phyloP scores from a whole-genome alignment of 37 sponge, comb jelly and placozoan species.

The Bolinopsis microptera region DNA sequence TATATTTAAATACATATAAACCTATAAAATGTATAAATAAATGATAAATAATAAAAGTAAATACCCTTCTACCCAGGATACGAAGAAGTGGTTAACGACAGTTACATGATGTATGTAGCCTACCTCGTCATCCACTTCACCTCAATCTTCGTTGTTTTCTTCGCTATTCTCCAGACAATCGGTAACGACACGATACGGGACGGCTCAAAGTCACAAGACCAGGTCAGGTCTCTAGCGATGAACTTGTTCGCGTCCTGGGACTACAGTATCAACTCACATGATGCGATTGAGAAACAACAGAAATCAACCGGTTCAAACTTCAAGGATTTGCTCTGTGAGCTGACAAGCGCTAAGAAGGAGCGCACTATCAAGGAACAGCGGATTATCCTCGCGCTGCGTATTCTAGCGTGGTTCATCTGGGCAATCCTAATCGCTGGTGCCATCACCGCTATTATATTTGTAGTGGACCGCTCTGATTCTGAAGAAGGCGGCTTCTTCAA shows the following conservation, averaged over 20 bases:
- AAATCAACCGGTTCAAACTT: slow-evolving; percentile 52
- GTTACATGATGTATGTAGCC: slow-evolving; percentile 48
- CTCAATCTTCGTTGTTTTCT: neutral
- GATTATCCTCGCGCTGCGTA: neutral
- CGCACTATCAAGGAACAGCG: slow-evolving; percentile 32
- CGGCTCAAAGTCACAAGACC: neutral
- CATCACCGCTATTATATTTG: slow-evolving; percentile 47
- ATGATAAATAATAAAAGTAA: too few species aligned
- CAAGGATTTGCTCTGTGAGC: slow-evolving; percentile 64
- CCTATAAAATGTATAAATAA: too few species aligned
- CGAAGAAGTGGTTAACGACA: neutral
- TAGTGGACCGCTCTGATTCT: neutral
- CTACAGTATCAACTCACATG: slow-evolving; percentile 1
- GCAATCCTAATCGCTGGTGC: slow-evolving; percentile 43
- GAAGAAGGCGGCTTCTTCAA: neutral
- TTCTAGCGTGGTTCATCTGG: slow-evolving; percentile 51
- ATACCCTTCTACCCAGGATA: too few species aligned
- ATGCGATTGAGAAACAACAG: slow-evolving; percentile 39
- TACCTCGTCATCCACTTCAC: slow-evolving; percentile 38
- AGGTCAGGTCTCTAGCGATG: slow-evolving; percentile 26
- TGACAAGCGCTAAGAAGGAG: slow-evolving; percentile 51
- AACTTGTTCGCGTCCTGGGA: slow-evolving; percentile 31
- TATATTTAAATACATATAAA: too few species aligned
- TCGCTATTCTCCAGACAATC: neutral
- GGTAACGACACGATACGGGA: slow-evolving; percentile 32